Conservation (phyloP, 2,888 invertebrate genomes). For the Archips crataeganus region DNA sequence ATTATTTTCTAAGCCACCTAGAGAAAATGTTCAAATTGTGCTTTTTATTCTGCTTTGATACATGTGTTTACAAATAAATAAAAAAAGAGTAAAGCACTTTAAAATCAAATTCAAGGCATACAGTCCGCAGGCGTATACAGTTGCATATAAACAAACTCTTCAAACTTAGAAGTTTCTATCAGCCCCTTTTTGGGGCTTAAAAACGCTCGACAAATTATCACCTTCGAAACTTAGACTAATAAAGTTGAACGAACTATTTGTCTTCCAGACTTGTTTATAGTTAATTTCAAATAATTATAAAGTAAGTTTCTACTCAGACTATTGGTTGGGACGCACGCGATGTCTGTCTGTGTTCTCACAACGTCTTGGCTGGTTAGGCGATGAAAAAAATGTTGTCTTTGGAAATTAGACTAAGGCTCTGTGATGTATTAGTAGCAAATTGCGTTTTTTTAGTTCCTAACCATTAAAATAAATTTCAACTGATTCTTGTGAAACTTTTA, state of each 20-base stretch:
- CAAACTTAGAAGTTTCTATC: background rate
- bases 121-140: background rate
- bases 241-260: constrained; percentile 49
- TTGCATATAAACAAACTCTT: background rate
- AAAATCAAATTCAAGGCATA: too few relatives aligned
- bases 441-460: background rate
- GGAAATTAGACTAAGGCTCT: constrained; percentile 8
- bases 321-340: constrained; percentile 67
- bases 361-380: constrained; percentile 51
- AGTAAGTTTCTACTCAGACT: constrained; percentile 62
- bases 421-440: background rate
- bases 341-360: constrained; percentile 57
- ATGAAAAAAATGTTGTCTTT: constrained; percentile 31
- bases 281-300: constrained; percentile 63
- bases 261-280: constrained; percentile 46
- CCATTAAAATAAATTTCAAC: too few relatives aligned
- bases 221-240: constrained; percentile 44
- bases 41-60: too few relatives aligned
- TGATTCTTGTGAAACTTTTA: too few relatives aligned
- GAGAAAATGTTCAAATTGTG: too few relatives aligned
- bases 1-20: too few relatives aligned
- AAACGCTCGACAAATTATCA: constrained; percentile 44
- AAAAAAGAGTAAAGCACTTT: too few relatives aligned
- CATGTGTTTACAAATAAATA: too few relatives aligned
- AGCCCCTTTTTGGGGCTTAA: constrained; percentile 1